These are phyloP conservation scores for Lasioglossum vierecki DNA, from an alignment of 2,888 invertebrate species.

Conservation along the genomic window DNA sequence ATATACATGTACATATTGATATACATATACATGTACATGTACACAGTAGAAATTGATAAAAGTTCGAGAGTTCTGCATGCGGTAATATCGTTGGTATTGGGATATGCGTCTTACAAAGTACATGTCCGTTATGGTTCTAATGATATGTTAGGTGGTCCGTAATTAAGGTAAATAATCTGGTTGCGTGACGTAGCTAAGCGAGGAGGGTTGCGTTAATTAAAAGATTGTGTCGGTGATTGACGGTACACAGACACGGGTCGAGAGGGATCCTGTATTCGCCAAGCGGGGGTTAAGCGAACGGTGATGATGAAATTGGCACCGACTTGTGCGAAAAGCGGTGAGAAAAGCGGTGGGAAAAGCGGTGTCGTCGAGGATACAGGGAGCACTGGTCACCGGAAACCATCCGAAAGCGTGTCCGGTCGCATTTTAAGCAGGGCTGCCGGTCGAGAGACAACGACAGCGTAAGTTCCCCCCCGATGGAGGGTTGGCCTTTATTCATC, in stretches of 20 bases:
- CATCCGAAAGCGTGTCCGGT: background rate
- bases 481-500: slow-evolving; percentile 70
- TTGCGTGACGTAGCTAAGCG: background rate
- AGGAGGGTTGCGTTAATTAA: background rate
- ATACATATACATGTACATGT: background rate
- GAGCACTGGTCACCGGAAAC: background rate
- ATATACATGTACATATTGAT: background rate
- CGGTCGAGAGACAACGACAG: background rate
- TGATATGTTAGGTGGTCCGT: slow-evolving; percentile 7
- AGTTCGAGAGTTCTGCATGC: slow-evolving; percentile 4
- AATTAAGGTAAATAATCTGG: background rate
- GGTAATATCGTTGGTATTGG: slow-evolving; percentile 8
- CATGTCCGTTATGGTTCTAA: background rate
- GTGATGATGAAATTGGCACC: background rate
- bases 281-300: background rate
- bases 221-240: background rate
- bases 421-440: slow-evolving; percentile 51
- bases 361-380: background rate
- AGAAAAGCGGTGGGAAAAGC: background rate
- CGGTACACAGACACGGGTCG: slow-evolving; percentile 7
- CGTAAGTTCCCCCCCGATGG: slow-evolving; percentile 34
- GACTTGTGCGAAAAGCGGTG: background rate
- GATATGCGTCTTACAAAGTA: background rate
- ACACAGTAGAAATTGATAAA: background rate
- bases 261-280: background rate